phyloP scores from a whole-genome alignment of 2,797 vertebrate species.

The Pterois miles region DNA sequence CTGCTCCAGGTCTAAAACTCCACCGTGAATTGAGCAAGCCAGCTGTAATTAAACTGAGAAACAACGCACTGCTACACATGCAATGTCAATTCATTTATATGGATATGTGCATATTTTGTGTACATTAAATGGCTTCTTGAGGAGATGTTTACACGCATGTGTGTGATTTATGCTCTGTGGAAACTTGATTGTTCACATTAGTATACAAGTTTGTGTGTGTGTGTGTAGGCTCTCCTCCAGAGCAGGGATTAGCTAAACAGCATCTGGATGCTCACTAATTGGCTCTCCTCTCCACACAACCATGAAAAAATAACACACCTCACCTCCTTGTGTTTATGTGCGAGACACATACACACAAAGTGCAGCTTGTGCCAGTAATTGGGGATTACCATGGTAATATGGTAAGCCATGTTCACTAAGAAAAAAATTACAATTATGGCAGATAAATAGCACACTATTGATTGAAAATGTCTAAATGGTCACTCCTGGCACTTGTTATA shows the following conservation, averaged over 20 bases:
- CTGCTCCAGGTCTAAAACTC: not conserved
- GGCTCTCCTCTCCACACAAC: constrained; percentile 76
- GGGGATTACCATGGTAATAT: constrained; percentile 82
- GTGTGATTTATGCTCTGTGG: constrained; percentile 50
- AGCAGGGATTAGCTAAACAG: constrained; percentile 78
- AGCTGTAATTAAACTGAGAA: constrained; percentile 14
- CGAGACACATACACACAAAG: constrained; percentile 53
- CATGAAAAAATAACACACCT: constrained; percentile 72
- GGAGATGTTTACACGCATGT: constrained; percentile 45
- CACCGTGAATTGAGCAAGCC: not conserved
- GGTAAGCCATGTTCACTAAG: constrained; percentile 57
- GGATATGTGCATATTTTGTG: constrained; percentile 15
- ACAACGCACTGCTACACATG: not conserved
- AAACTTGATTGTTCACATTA: constrained; percentile 55
- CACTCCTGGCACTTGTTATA: constrained; percentile 33
- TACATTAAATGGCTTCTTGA: not conserved
- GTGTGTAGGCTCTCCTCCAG: constrained; percentile 53
- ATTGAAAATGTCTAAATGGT: constrained; percentile 39
- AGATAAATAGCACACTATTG: constrained; percentile 61
- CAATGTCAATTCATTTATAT: constrained; percentile 1
- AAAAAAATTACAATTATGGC: constrained; percentile 56
- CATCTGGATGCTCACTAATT: constrained; percentile 85
- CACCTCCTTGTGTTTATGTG: constrained; percentile 52
- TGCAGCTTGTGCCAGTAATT: constrained; percentile 76
- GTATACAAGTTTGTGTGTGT: constrained; percentile 17